These are phyloP conservation scores for Lethrus apterus DNA, from an alignment of 1,140 invertebrate species.

Conservation along the genomic window DNA sequence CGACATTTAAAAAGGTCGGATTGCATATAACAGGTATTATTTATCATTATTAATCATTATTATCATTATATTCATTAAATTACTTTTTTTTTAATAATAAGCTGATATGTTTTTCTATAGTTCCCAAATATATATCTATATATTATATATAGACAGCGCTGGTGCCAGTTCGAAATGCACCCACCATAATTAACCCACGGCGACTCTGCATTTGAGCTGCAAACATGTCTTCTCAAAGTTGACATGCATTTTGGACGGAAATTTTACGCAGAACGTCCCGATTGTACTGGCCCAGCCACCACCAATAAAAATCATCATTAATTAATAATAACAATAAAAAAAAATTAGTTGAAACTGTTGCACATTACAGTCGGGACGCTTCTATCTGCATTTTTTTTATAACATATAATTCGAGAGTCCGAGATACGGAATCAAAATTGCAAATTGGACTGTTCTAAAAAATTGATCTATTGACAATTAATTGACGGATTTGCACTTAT, in stretches of 20 bases:
- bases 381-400: slow-evolving; percentile 20
- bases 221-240: background rate
- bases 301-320: background rate
- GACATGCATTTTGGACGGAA: slow-evolving; percentile 41
- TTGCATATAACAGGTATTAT: slow-evolving; percentile 42
- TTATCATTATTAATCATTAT: slow-evolving; percentile 3
- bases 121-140: slow-evolving; percentile 28
- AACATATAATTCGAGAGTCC: slow-evolving; percentile 8
- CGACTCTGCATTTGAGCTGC: slow-evolving; percentile 21
- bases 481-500: slow-evolving; percentile 13
- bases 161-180: slow-evolving; percentile 29
- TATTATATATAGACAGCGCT: too few species aligned
- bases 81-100: slow-evolving; percentile 29
- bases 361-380: slow-evolving; percentile 17
- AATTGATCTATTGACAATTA: background rate
- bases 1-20: slow-evolving; percentile 40
- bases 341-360: background rate
- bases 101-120: slow-evolving; percentile 43
- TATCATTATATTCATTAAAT: slow-evolving; percentile 29
- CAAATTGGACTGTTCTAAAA: slow-evolving; percentile 1
- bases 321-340: background rate
- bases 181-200: slow-evolving; percentile 34
- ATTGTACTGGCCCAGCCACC: background rate
- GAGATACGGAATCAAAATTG: slow-evolving; percentile 18
- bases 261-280: slow-evolving; percentile 37